phyloP scores from a whole-genome alignment of 2,797 vertebrate species.

The Ptychadena robeensis region DNA sequence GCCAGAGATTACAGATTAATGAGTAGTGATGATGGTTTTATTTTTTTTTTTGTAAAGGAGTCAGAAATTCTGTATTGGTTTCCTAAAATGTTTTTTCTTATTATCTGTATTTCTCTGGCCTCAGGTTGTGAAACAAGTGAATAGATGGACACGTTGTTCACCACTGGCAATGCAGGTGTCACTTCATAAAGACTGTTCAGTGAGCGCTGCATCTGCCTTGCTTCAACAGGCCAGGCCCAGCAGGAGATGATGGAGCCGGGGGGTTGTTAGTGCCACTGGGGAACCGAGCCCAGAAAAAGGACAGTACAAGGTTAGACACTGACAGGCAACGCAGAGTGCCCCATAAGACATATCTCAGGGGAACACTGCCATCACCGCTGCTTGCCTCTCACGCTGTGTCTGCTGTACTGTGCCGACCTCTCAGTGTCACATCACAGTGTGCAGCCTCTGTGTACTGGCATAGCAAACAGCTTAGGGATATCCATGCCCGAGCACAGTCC shows the following conservation, averaged over 20 bases:
- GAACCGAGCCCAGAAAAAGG: not conserved
- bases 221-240: not conserved
- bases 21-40: no score
- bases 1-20: no score
- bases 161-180: slow-evolving; percentile 22
- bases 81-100: no score
- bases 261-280: not conserved
- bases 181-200: not conserved
- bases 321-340: not conserved
- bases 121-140: slow-evolving; percentile 1
- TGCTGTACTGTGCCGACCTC: not conserved
- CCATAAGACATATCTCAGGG: not conserved
- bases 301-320: slow-evolving; percentile 33
- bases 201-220: slow-evolving; percentile 9
- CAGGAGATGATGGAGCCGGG: not conserved
- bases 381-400: not conserved
- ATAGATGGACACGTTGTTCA: slow-evolving; percentile 1
- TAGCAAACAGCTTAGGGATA: not conserved
- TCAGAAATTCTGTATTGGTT: no score
- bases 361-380: not conserved
- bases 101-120: not conserved
- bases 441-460: not conserved
- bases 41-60: no score
- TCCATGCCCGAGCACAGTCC: not conserved
- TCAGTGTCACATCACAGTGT: not conserved